phyloP scores from a whole-genome alignment of 2,797 vertebrate species.

The Protosalanx chinensis region DNA sequence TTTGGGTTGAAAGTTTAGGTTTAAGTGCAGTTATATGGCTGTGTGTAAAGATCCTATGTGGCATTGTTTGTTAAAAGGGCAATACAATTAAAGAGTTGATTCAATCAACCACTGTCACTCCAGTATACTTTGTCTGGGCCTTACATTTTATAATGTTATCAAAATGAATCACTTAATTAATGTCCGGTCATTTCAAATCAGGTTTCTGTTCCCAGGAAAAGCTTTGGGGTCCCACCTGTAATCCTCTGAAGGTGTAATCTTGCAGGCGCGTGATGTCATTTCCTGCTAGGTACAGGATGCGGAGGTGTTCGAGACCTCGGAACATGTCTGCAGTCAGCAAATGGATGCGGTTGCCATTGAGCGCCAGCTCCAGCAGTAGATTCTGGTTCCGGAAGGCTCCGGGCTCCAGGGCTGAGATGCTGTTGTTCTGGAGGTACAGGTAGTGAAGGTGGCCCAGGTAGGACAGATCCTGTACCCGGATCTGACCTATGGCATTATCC shows the following conservation, averaged over 20 bases:
- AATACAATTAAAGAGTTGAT: too few species aligned
- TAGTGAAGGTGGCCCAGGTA: constrained; percentile 76
- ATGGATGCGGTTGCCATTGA: constrained; percentile 83
- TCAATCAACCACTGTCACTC: too few species aligned
- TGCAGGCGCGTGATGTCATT: constrained; percentile 82
- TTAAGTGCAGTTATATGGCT: too few species aligned
- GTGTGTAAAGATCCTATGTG: too few species aligned
- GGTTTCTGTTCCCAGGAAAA: neutral
- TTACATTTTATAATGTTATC: too few species aligned
- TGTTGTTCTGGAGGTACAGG: constrained; percentile 90
- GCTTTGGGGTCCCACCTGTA: constrained; percentile 71
- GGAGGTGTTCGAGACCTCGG: constrained; percentile 81
- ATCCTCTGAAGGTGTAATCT: constrained; percentile 83
- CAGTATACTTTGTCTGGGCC: too few species aligned
- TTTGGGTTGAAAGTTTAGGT: too few species aligned
- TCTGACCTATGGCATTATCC: constrained; percentile 83
- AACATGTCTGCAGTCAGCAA: constrained; percentile 79
- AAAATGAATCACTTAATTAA: too few species aligned
- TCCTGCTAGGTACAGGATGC: constrained; percentile 85
- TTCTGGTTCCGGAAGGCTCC: constrained; percentile 79
- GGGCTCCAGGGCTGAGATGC: constrained; percentile 78
- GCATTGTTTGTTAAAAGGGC: too few species aligned
- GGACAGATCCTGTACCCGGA: constrained; percentile 74
- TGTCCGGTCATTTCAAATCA: neutral
- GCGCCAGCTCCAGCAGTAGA: constrained; percentile 82